phyloP scores from a whole-genome alignment of 2,888 invertebrate genomes.

The Invenusta paracnida region DNA sequence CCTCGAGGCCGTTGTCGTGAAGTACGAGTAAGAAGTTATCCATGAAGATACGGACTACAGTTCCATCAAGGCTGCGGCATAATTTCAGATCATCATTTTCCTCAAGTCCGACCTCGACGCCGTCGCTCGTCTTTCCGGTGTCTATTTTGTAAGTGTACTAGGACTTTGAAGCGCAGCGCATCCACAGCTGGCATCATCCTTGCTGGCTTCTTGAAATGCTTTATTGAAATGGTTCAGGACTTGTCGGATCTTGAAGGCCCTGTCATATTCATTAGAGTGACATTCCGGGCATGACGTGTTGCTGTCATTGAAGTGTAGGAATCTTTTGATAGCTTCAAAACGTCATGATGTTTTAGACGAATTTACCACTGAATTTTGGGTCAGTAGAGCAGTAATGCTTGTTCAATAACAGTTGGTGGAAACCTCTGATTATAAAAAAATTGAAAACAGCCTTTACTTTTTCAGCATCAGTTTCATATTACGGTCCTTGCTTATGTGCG shows the following conservation, averaged over 20 bases:
- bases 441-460: too few species aligned
- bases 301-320: background rate
- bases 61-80: background rate
- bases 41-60: background rate
- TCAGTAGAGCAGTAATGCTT: background rate
- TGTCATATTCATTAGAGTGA: background rate
- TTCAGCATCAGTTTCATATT: too few species aligned
- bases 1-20: background rate
- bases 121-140: background rate
- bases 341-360: slow-evolving; percentile 14
- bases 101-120: background rate
- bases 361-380: background rate
- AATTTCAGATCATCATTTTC: background rate
- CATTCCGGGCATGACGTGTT: background rate
- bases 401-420: background rate
- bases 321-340: background rate
- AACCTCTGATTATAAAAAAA: too few species aligned
- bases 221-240: background rate
- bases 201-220: slow-evolving; percentile 2
- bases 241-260: background rate
- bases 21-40: background rate
- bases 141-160: background rate
- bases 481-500: too few species aligned
- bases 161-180: background rate
- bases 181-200: background rate